Evolutionary conservation across 2,888 invertebrate species (phyloP).

Genomic region (Drosophila mayaguana): DNA sequence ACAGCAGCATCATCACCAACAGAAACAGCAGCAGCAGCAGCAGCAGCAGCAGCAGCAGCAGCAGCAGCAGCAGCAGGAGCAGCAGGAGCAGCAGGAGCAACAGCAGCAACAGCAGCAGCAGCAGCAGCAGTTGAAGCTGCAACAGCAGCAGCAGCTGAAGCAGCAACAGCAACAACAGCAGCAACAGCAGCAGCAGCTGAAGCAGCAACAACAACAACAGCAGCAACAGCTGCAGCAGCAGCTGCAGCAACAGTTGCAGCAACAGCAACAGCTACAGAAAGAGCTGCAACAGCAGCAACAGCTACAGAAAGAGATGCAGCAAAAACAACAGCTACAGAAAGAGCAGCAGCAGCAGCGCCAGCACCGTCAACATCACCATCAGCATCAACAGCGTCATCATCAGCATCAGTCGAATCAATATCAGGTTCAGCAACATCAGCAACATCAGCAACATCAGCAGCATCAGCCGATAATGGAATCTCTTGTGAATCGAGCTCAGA

Average conservation of each 20-base stretch:
- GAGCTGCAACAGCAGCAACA: not conserved
- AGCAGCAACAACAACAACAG: not conserved
- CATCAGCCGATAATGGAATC: not conserved
- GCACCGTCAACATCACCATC: not conserved
- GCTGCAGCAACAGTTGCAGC: fast-evolving
- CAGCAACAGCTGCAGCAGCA: not conserved
- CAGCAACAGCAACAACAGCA: not conserved
- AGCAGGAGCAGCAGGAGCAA: not conserved
- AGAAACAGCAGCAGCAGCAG: not conserved
- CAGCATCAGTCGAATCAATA: not conserved
- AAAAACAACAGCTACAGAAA: not conserved
- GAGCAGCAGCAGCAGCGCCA: not conserved
- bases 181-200: not conserved
- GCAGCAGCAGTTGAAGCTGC: not conserved
- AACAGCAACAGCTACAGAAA: not conserved
- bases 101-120: not conserved
- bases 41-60: not conserved
- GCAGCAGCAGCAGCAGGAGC: fast-evolving
- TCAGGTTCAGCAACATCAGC: not conserved
- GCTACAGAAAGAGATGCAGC: not conserved
- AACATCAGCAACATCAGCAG: not conserved
- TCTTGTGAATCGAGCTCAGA: not conserved
- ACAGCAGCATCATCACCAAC: not conserved
- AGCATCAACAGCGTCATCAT: not conserved
- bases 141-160: not conserved